These are phyloP conservation scores for Nycticebus coucang DNA, from an alignment of 2,113 vertebrate genomes.

Conservation along the genomic window DNA sequence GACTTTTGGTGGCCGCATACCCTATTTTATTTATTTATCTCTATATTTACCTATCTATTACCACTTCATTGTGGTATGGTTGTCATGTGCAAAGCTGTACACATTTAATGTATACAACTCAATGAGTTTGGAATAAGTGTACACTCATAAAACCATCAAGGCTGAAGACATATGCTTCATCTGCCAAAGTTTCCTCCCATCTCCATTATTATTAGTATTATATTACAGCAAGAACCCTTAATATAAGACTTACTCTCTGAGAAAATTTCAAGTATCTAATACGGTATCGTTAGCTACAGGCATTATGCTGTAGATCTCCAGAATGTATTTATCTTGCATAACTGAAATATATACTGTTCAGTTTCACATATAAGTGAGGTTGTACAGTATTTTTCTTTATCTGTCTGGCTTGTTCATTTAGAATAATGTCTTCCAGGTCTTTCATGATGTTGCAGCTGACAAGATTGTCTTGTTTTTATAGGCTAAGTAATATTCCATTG, in stretches of 20 bases:
- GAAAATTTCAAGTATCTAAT: background rate
- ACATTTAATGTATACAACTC: background rate
- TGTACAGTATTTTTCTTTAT: background rate
- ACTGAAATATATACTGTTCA: background rate
- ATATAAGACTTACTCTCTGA: background rate
- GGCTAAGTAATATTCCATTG: background rate
- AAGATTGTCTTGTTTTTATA: background rate
- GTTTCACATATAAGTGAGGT: background rate
- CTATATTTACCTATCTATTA: background rate
- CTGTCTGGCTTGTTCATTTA: background rate
- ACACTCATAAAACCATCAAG: background rate
- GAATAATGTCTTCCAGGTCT: background rate
- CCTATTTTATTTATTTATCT: background rate
- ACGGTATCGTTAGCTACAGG: too few species aligned
- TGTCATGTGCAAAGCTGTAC: background rate
- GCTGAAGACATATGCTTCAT: background rate
- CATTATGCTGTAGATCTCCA: background rate
- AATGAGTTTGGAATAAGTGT: background rate
- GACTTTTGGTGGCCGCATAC: background rate
- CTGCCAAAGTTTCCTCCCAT: background rate
- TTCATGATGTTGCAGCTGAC: background rate
- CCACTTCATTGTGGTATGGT: background rate
- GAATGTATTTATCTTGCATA: background rate
- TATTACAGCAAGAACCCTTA: background rate
- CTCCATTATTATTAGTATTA: background rate